Percentiles rank a stretch among this genome's conserved stretches.
Conservation (phyloP, 2,888 invertebrate species). For the Xanthorhoe designata region DNA sequence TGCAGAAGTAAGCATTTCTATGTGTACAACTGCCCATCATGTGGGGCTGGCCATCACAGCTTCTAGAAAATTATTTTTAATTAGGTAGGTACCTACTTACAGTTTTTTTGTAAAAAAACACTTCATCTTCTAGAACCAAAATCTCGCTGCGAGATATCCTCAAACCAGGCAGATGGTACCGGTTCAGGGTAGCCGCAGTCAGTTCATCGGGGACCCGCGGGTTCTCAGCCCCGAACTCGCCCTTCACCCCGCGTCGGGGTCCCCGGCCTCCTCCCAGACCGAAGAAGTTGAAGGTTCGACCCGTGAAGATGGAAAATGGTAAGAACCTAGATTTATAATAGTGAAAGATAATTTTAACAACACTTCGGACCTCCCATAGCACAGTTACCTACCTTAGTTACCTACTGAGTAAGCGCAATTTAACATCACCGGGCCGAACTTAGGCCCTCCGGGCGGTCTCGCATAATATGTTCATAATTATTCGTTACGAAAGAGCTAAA, state of each 20-base stretch:
- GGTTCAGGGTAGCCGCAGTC: slow-evolving; percentile 91
- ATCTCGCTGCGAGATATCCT: slow-evolving; percentile 83
- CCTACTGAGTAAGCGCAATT: no score
- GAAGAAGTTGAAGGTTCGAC: slow-evolving; percentile 85
- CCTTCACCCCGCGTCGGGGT: slow-evolving; percentile 85
- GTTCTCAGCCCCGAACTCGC: slow-evolving; percentile 86
- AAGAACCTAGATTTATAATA: slow-evolving; percentile 10
- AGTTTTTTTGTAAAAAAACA: neutral
- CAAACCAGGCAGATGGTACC: slow-evolving; percentile 91
- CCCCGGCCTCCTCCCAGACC: slow-evolving; percentile 88
- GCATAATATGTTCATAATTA: no score
- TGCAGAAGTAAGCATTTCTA: no score
- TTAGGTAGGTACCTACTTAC: no score
- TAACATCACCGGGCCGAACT: no score
- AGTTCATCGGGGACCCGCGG: slow-evolving; percentile 90
- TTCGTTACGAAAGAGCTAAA: no score
- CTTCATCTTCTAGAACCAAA: slow-evolving; percentile 70
- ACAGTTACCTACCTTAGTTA: no score
- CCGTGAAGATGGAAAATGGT: slow-evolving; percentile 75
- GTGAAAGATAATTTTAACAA: neutral
- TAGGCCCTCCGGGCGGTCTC: no score
- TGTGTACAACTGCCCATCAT: no score
- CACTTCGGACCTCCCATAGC: no score
- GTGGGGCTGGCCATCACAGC: no score
- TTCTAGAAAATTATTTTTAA: no score